Evolutionary conservation across 2,113 vertebrate genomes (phyloP).

Genomic region (Clarias macrocephalus): DNA sequence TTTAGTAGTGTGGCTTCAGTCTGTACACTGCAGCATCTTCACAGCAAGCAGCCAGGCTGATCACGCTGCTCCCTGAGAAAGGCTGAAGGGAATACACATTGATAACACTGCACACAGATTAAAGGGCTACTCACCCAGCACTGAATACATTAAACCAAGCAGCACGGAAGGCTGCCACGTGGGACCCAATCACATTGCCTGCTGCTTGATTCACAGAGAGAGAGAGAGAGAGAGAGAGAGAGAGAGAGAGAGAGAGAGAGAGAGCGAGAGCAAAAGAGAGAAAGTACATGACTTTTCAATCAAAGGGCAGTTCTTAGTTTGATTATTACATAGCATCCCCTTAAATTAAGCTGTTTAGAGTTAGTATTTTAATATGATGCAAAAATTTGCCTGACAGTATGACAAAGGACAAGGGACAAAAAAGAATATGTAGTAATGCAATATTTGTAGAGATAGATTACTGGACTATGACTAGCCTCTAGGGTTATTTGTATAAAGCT

Average conservation of each 20-base stretch:
- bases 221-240: not conserved
- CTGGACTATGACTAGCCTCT: conserved; percentile 39
- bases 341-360: not conserved
- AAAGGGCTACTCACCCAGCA: conserved; percentile 43
- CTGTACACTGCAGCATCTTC: conserved; percentile 25
- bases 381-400: not conserved
- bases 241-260: not conserved
- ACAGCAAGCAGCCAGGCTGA: conserved; percentile 25
- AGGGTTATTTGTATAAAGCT: not conserved
- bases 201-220: conserved; percentile 43
- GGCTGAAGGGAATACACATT: conserved; percentile 39
- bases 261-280: not conserved
- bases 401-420: not conserved
- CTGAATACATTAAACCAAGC: conserved; percentile 52
- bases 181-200: conserved; percentile 52
- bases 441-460: not conserved
- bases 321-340: conserved; percentile 2
- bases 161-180: conserved; percentile 29
- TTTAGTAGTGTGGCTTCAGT: conserved; percentile 10
- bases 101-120: conserved; percentile 46
- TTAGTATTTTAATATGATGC: not conserved
- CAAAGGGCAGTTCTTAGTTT: not conserved
- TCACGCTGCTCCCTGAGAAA: conserved; percentile 37
- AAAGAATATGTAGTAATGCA: not conserved
- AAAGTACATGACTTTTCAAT: not conserved